A percentile compares a stretch with the other conserved stretches of the same genome.
These are phyloP conservation scores for Drosophila nigrodunni DNA, from an alignment of 1,140 invertebrate species.

Conservation along the genomic window DNA sequence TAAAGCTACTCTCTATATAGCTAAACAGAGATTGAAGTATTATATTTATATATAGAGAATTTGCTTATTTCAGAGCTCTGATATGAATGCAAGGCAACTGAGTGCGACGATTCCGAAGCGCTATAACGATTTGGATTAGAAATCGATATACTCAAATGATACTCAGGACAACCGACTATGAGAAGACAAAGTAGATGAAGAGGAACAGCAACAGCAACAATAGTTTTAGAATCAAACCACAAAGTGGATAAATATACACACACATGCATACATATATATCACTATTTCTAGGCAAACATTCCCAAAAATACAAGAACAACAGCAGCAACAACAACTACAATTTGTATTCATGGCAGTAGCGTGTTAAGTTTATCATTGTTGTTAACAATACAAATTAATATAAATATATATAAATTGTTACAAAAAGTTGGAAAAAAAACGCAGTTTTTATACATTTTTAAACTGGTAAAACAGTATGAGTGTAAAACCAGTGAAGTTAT, in stretches of 20 bases:
- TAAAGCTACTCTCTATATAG: too few species aligned
- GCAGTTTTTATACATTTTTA: slow-evolving; percentile 54
- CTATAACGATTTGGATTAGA: slow-evolving; percentile 61
- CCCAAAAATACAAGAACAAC: slow-evolving; percentile 53
- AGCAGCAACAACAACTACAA: slow-evolving; percentile 46
- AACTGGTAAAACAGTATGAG: too few species aligned
- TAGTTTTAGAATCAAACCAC: slow-evolving; percentile 43
- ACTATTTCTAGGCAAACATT: slow-evolving; percentile 73
- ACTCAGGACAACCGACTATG: slow-evolving; percentile 53
- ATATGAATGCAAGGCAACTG: slow-evolving; percentile 82
- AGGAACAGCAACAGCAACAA: slow-evolving; percentile 56
- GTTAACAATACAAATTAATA: slow-evolving; percentile 36
- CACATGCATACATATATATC: slow-evolving; percentile 43
- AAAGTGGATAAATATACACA: background rate
- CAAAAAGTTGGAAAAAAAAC: slow-evolving; percentile 28
- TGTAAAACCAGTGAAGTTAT: too few species aligned
- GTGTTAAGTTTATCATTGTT: slow-evolving; percentile 68
- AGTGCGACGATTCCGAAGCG: slow-evolving; percentile 76
- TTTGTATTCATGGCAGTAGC: slow-evolving; percentile 78
- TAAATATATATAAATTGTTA: slow-evolving; percentile 21
- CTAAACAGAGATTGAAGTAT: background rate
- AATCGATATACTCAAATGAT: slow-evolving; percentile 24
- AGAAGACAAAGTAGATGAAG: background rate
- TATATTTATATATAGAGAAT: background rate
- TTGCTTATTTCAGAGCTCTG: slow-evolving; percentile 61